Evolutionary conservation across 2,888 invertebrate species (phyloP), one percentile per base, ranked within the genome.

Genomic region (Dastarcus helophoroides): DNA sequence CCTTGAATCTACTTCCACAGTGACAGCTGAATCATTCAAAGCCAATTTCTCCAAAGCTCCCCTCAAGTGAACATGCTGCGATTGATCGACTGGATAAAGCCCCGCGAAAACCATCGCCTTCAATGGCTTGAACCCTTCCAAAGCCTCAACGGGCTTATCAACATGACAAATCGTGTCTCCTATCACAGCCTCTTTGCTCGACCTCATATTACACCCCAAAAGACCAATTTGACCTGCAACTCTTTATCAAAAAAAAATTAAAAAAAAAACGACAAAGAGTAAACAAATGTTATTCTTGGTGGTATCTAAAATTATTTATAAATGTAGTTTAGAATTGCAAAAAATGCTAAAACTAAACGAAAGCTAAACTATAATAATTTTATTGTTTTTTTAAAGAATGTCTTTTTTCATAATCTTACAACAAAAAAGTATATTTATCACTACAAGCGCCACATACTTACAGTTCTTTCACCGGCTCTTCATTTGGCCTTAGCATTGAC

Each of bases 11-110:
- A 76, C 57, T 21, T 67, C 67, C 3, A 90, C 68, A n/a, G 76
- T 71, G 3, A 97, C 94, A 35, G 88, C 91, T 4, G 88, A 82
- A 63, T 98, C 97, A 62, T 94, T 98, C 22, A 98, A 66, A n/a
- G 78, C 72, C 25, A 98, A 67, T 60, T 90, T 90, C 38, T 90
- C 89, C 31, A 98, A 79, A 7, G 97, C 88, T 50, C 68, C 73
- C 46, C 79, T 69, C 9, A 94, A 64, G 31, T 68, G 66, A 1
- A 71, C 54, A 53, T 82, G 80, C 51, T 91, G 82, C 0, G 88
- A 82, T 53, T 91, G 89, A 58, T 94, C 90, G 27, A 81, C 68
- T 0, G 97, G 95, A 62, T 84, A 98, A 33, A 93, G 69, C 1
- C 90, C 90, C 36, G 89, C 85, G 64, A 75, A 90, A 4, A 86